Evolutionary conservation across 2,888 invertebrate species (phyloP), one percentile per base, ranked within the genome.

Genomic region (Erebia ligea): DNA sequence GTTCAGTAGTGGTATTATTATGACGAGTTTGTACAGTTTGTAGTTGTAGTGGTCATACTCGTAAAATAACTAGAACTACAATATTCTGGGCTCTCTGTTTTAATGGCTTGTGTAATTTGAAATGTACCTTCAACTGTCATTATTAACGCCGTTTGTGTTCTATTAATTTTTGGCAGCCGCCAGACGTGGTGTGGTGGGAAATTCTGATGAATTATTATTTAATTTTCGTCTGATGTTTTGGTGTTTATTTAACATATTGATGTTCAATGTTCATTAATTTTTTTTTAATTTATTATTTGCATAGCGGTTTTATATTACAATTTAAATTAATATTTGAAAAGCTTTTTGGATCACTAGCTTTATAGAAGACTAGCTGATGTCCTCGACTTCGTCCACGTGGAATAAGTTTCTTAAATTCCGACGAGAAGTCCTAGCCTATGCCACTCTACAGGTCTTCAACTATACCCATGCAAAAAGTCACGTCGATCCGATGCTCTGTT

Each of bases 111-210:
- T 67, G 69, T 65, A 73, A 66, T 68, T 68, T 64, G 67, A 68
- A 68, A 73, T 62, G 69, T 66, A 72, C 73, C 73, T 73, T 73
- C 73, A 73, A 64, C 73, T 67, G 69, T 63, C 73, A 58, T 67
- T 72, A 73, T 69, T 73, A 72, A 72, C 69, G 63, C 68, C 61
- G 62, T 54, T 68, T 65, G 67, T 70, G 70, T 72, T 68, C 66
- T 72, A 72, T 72, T 71, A 68, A 72, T 72, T 72, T 74, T 74
- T 74, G 74, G 74, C 74, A 74, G 68, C 50, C 25, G 25, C 19
- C 45, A 15, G 50, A 3, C 9, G 15, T 6, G 9, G 40, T 52
- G 40, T 57, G 42, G 34, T 70, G 52, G 57, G 59, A 58, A 72
- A 64, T 67, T 21, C 61, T 40, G 50, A 67, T 61, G 50, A 58